Conservation (phyloP, 2,113 vertebrate species). For the Tichodroma muraria region DNA sequence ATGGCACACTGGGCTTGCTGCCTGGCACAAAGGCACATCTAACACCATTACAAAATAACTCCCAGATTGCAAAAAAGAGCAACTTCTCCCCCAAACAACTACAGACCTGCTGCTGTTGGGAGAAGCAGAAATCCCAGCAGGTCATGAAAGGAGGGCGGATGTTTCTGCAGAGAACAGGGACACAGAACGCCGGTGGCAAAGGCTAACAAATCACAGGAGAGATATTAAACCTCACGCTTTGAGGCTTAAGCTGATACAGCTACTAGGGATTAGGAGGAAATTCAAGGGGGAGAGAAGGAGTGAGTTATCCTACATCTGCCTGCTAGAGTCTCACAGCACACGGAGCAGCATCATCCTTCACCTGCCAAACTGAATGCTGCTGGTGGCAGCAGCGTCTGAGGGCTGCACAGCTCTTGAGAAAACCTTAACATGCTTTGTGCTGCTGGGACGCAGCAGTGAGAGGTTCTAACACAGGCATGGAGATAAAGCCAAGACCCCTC, state of each 20-base stretch:
- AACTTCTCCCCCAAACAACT: background rate
- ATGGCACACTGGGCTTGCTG: accelerated
- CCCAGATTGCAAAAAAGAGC: background rate
- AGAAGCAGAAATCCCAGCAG: background rate
- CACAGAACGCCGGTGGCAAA: background rate
- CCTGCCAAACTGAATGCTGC: background rate
- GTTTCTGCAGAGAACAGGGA: background rate
- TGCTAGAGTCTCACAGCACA: background rate
- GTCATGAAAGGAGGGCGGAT: background rate
- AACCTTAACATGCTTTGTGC: background rate
- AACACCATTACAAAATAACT: background rate
- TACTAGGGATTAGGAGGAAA: conserved; percentile 37
- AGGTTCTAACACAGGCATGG: accelerated
- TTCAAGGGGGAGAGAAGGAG: background rate
- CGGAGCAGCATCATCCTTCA: background rate
- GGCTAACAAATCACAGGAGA: conserved; percentile 1
- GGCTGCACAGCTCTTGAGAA: background rate
- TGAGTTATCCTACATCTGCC: background rate
- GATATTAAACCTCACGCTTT: conserved; percentile 16
- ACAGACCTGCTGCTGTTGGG: accelerated
- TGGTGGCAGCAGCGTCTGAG: background rate
- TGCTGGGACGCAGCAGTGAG: accelerated
- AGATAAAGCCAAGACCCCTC: background rate
- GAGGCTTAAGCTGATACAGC: conserved; percentile 33
- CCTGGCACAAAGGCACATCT: background rate